Conservation (phyloP, 2,888 invertebrate species). For the Plebejus melissa region DNA sequence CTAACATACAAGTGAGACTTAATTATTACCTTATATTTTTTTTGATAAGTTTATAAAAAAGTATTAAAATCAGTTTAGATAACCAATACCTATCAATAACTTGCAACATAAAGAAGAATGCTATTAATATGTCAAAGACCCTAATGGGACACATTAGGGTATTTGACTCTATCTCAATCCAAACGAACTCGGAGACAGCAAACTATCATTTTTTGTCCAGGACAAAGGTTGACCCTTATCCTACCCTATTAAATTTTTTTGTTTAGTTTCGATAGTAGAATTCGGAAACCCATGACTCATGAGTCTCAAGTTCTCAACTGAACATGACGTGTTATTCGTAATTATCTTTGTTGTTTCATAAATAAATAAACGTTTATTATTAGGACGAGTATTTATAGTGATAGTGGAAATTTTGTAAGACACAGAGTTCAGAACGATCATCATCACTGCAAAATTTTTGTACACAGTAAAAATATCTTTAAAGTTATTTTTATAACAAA, state of each 20-base stretch:
- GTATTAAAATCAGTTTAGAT: no score
- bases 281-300: background rate
- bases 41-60: no score
- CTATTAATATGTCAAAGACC: background rate
- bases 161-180: no score
- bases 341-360: background rate
- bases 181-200: background rate
- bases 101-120: background rate
- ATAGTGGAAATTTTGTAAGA: constrained; percentile 15
- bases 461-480: background rate
- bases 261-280: background rate
- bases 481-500: no score
- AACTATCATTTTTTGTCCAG: no score
- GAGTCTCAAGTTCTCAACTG: background rate
- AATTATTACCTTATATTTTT: no score
- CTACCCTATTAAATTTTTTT: background rate
- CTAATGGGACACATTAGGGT: background rate
- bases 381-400: constrained; percentile 5
- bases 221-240: background rate
- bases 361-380: constrained; percentile 16
- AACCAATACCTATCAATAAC: background rate
- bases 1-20: no score
- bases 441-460: background rate
- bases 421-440: constrained; percentile 10
- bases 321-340: background rate